Evolutionary conservation across 2,888 invertebrate genomes (phyloP), one percentile per base, ranked within the genome.

Genomic region (Emmelina monodactyla): DNA sequence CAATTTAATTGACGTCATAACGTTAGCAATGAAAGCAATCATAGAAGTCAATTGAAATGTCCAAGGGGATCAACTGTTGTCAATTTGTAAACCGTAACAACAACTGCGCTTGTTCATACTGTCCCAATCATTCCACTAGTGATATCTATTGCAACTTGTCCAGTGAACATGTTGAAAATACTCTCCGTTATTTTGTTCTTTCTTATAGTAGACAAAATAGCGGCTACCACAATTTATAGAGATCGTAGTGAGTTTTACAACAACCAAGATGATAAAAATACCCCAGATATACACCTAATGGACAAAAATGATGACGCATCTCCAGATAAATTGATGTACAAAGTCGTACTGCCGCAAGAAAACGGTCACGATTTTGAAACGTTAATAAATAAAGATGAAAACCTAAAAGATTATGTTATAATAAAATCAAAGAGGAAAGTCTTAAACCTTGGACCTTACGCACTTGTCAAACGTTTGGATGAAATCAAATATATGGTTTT

Each of bases 41-140:
- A 53, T 52, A 43, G 49, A 53, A 52, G 53, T 56, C 64, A 64
- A 64, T 62, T 64, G 64, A 43, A 40, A 46, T n/a, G n/a, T n/a
- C n/a, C 55, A 62, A 59, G 55, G 49, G 53, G 58, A 45, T 60
- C 58, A 58, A 63, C 54, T 57, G 46, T 51, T 48, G 48, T 51
- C 55, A 55, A 45, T 41, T 45, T 31, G 41, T 37, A 22, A 38
- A 36, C 42, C 37, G 42, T 39, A 45, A 7, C 25, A 41, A 36
- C 42, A 39, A 43, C 16, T 25, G 14, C 32, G 19, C 22, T 38
- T n/a, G n/a, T n/a, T n/a, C n/a, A n/a, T n/a, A n/a, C n/a, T n/a
- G n/a, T n/a, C n/a, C n/a, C n/a, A n/a, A n/a, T n/a, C n/a, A n/a
- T n/a, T n/a, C n/a, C n/a, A n/a, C n/a, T n/a, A n/a, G n/a, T n/a